Evolutionary conservation across 30 jellyfish, hydroid and myxozoan species (phyloP).

Genomic region (Hydra vulgaris): DNA sequence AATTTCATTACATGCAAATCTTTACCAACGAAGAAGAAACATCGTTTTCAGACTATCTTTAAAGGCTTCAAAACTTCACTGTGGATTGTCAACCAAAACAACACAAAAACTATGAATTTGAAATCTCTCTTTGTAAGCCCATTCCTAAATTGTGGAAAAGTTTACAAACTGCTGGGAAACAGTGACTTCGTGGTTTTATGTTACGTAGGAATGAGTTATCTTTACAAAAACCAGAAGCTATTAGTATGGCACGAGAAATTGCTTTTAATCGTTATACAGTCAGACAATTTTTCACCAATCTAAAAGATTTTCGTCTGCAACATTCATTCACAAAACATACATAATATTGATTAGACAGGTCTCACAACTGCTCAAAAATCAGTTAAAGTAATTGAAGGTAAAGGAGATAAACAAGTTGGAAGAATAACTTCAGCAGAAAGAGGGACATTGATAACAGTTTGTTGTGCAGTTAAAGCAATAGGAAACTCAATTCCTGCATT

Average conservation of each 20-base stretch:
- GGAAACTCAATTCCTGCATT: too few relatives aligned
- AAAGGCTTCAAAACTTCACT: neutral
- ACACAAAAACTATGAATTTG: neutral
- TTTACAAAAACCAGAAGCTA: neutral
- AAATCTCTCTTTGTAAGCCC: neutral
- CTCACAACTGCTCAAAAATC: too few relatives aligned
- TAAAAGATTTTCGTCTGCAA: too few relatives aligned
- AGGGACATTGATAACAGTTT: too few relatives aligned
- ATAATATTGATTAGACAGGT: too few relatives aligned
- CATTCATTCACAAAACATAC: too few relatives aligned
- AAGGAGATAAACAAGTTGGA: too few relatives aligned
- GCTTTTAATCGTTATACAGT: too few relatives aligned
- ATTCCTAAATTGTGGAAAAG: neutral
- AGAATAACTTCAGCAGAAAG: too few relatives aligned
- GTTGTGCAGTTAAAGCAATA: too few relatives aligned
- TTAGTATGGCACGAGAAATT: neutral
- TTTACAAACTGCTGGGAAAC: neutral
- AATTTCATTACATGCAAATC: neutral
- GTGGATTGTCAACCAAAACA: neutral
- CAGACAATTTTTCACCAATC: too few relatives aligned
- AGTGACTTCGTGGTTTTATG: neutral
- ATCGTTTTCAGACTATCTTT: neutral
- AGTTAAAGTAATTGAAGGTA: too few relatives aligned
- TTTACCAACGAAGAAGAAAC: neutral
- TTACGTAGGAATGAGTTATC: neutral